These are phyloP conservation scores for Torymus auratus DNA, from an alignment of 2,888 invertebrate genomes.

Conservation along the genomic window DNA sequence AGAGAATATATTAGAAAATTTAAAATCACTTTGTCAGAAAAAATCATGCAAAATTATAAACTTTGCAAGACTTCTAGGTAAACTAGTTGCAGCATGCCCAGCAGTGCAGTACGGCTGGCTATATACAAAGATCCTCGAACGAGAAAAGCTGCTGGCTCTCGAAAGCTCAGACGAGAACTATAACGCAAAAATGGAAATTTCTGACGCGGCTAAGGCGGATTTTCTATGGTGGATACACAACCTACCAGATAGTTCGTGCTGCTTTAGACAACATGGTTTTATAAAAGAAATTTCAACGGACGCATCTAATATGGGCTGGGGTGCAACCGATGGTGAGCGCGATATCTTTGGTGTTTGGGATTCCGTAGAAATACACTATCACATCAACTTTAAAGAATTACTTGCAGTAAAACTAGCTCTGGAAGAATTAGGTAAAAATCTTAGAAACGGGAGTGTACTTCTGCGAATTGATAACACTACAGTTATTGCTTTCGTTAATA, in stretches of 20 bases:
- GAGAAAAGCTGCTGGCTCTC: neutral
- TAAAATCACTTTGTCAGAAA: neutral
- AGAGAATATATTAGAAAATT: neutral
- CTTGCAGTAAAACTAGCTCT: conserved; percentile 23
- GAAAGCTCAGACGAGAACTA: neutral
- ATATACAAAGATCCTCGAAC: neutral
- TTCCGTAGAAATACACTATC: too few relatives aligned
- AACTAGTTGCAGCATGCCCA: conserved; percentile 8
- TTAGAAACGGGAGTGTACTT: too few relatives aligned
- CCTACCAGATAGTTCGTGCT: neutral
- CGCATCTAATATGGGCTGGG: neutral
- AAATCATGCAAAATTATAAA: neutral
- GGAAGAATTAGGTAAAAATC: neutral
- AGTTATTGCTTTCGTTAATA: conserved; percentile 46
- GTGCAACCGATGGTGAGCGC: too few relatives aligned
- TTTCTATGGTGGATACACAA: neutral
- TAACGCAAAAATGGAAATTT: neutral
- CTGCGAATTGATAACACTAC: too few relatives aligned
- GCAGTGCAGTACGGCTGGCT: neutral
- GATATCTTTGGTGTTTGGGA: too few relatives aligned
- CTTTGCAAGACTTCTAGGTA: neutral
- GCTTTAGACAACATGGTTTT: neutral
- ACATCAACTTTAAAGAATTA: conserved; percentile 35
- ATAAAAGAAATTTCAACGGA: neutral
- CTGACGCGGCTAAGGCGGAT: neutral